phyloP scores from a whole-genome alignment of 2,797 vertebrate species.

The Agapornis canus region DNA sequence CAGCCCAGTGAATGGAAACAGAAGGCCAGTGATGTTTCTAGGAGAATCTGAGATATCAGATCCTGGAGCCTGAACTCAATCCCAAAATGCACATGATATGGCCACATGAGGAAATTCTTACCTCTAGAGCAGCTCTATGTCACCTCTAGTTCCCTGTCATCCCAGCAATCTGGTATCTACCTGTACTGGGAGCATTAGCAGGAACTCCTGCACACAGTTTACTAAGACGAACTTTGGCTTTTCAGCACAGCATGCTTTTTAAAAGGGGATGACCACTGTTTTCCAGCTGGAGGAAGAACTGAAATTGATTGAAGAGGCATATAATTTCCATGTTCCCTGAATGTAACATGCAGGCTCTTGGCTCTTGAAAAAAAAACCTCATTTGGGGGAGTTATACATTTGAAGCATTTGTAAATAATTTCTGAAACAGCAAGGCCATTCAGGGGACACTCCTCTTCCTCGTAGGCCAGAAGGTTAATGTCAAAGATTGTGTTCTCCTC shows the following conservation, averaged over 20 bases:
- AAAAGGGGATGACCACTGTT: background rate
- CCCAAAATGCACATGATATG: rapidly evolving
- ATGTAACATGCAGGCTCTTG: background rate
- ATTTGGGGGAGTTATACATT: background rate
- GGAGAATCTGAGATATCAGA: background rate
- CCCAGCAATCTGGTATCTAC: background rate
- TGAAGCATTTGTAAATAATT: background rate
- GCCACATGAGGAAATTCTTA: background rate
- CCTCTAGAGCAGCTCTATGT: background rate
- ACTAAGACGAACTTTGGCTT: background rate
- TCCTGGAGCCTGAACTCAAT: background rate
- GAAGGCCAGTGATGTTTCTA: background rate
- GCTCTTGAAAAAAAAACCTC: background rate
- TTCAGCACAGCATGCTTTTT: background rate
- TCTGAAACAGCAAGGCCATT: background rate
- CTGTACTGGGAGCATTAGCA: background rate
- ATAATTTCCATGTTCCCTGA: background rate
- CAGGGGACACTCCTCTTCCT: background rate
- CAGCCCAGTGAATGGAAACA: background rate
- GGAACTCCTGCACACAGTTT: background rate
- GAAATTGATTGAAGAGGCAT: background rate
- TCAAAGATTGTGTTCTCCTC: background rate
- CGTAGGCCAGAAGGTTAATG: background rate
- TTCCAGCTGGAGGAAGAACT: background rate
- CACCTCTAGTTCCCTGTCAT: background rate